A percentile compares a stretch with the other conserved stretches of the same genome.
phyloP scores from a whole-genome alignment of 2,888 invertebrate species.

The Ennomos fuscantarius region DNA sequence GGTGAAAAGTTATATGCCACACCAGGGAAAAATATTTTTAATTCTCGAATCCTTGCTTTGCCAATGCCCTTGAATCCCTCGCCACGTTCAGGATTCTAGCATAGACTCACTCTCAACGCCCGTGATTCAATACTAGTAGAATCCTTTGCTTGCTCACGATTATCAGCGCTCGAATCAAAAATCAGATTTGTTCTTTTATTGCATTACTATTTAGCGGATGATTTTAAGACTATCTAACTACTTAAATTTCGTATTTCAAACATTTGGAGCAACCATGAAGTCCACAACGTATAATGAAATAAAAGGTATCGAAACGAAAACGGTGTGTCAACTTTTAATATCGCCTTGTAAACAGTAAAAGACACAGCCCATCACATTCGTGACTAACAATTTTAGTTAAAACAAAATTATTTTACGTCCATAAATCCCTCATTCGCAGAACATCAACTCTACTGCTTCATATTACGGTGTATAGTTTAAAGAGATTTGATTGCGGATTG shows the following conservation, averaged over 20 bases:
- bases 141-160: too few relatives aligned
- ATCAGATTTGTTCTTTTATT: too few relatives aligned
- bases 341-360: constrained; percentile 71
- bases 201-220: too few relatives aligned
- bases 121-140: too few relatives aligned
- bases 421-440: not conserved
- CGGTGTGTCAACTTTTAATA: constrained; percentile 72
- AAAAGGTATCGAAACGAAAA: constrained; percentile 60
- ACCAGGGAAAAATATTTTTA: too few relatives aligned
- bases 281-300: constrained; percentile 21
- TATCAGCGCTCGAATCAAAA: too few relatives aligned
- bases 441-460: constrained; percentile 1
- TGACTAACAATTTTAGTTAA: constrained; percentile 69
- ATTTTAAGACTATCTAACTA: too few relatives aligned
- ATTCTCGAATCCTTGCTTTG: too few relatives aligned
- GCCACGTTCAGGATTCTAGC: too few relatives aligned
- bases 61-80: too few relatives aligned
- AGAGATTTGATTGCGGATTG: not conserved
- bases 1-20: too few relatives aligned
- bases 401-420: constrained; percentile 36
- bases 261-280: constrained; percentile 13
- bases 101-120: too few relatives aligned
- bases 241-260: not conserved
- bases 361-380: constrained; percentile 67
- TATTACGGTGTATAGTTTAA: not conserved